These are phyloP conservation scores for Pseudochromis fuscus DNA, from an alignment of 2,797 vertebrate species.

Conservation along the genomic window DNA sequence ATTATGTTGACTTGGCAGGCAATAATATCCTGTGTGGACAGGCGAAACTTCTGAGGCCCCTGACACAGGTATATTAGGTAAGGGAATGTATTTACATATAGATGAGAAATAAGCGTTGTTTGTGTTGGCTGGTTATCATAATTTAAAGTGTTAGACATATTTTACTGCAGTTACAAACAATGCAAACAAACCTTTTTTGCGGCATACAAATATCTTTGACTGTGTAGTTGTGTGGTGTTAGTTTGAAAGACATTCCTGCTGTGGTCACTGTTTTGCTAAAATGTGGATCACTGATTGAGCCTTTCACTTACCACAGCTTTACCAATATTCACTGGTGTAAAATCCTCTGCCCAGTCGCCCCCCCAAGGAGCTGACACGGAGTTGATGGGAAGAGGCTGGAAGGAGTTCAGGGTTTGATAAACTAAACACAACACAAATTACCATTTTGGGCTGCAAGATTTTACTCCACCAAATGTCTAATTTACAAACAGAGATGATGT, in stretches of 20 bases:
- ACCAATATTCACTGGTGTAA: background rate
- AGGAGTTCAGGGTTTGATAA: conserved; percentile 7
- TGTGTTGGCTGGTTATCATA: background rate
- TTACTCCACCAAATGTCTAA: conserved; percentile 14
- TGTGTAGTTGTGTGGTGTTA: no score
- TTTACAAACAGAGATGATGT: conserved; percentile 36
- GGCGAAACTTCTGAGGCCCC: conserved; percentile 21
- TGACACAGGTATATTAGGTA: conserved; percentile 13
- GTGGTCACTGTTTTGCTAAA: no score
- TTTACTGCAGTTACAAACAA: background rate
- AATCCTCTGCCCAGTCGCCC: background rate
- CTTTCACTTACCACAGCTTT: no score
- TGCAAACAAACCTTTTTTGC: background rate
- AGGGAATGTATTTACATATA: conserved; percentile 5
- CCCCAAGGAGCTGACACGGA: background rate
- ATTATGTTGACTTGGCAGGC: conserved; percentile 55
- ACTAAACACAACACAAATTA: conserved; percentile 32
- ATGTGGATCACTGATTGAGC: no score
- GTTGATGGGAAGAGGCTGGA: conserved; percentile 13
- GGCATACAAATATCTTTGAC: background rate
- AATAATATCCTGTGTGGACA: conserved; percentile 40
- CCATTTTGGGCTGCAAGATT: conserved; percentile 3
- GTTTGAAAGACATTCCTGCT: background rate
- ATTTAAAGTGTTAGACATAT: conserved; percentile 1
- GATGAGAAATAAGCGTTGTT: background rate